Conservation (phyloP, 64 coral and sea anemone genomes). For the Acropora tenuis region DNA sequence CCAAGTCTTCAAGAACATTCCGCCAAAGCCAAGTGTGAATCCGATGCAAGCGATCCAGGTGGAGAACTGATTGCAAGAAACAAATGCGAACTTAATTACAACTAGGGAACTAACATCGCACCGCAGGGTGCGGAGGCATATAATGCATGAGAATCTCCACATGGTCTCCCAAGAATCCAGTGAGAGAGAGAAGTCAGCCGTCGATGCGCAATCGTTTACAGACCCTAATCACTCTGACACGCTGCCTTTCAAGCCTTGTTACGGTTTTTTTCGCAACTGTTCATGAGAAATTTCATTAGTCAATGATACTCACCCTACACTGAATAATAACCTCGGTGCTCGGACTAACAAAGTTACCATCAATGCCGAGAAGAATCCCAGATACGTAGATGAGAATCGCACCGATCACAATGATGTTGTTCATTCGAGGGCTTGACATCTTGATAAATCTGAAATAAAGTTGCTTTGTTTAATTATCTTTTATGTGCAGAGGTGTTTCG, state of each 20-base stretch:
- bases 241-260: too few relatives aligned
- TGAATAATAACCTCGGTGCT: not conserved
- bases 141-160: too few relatives aligned
- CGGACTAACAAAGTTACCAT: conserved; percentile 59
- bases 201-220: too few relatives aligned
- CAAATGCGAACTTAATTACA: not conserved
- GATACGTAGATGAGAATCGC: conserved; percentile 69
- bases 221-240: too few relatives aligned
- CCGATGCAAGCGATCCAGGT: conserved; percentile 48
- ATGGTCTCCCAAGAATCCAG: too few relatives aligned
- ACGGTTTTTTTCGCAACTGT: too few relatives aligned
- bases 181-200: too few relatives aligned
- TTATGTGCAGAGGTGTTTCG: not conserved
- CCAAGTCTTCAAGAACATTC: conserved; percentile 91
- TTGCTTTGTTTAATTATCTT: not conserved
- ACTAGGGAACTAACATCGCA: too few relatives aligned
- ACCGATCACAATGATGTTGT: conserved; percentile 74
- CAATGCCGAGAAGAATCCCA: conserved; percentile 60
- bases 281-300: not conserved
- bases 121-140: too few relatives aligned
- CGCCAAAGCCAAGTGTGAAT: conserved; percentile 87
- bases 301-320: not conserved
- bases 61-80: not conserved
- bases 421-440: conserved; percentile 83
- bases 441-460: conserved; percentile 63